Evolutionary conservation across 1,140 invertebrate species (phyloP), one percentile per base, ranked within the genome.

Genomic region (Orius insidiosus): DNA sequence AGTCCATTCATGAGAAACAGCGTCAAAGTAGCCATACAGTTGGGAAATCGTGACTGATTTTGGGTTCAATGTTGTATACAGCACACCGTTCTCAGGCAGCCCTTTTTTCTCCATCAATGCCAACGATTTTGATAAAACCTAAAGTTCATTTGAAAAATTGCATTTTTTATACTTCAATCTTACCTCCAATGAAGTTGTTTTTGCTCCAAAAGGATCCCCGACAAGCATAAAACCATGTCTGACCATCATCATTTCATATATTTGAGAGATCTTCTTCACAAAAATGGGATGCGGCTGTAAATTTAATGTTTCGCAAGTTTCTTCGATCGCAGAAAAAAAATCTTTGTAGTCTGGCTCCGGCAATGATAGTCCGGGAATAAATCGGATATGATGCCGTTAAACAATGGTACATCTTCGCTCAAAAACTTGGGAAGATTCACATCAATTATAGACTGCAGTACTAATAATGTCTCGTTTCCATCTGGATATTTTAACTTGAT

Each of bases 391-490:
- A 95, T 94, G 10, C 85, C 87, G 58, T 88, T 68, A 53, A 94
- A 96, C 3, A 96, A 65, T 1, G 85, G 84, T 19, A 94, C 72
- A 61, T 96, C 89, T 58, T 78, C 75, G 3, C 77, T 78, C 34
- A 93, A 65, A 67, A 96, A 94, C 61, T 95, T 95, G 0, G 90
- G 85, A 33, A 93, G 65, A 68, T 94, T 95, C 0, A 95, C 86
- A 64, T 94, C 88, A 16, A 86, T 75, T 44, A 96, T 80, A 1
- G 87, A 87, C 31, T 85, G 68, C 18, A 93, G 63, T 32, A 93
- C 58, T 36, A 92, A 59, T 49, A 75, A 72, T 52, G 81, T 75
- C 63, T 85, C 81, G 54, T 79, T 65, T 61, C 89, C 83, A 54
- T 85, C 68, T 0, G 88, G 86, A 59, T 72, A 83, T 58, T 78